Evolutionary conservation across 2,113 vertebrate species (phyloP).

Genomic region (Dunckerocampus dactyliophorus): DNA sequence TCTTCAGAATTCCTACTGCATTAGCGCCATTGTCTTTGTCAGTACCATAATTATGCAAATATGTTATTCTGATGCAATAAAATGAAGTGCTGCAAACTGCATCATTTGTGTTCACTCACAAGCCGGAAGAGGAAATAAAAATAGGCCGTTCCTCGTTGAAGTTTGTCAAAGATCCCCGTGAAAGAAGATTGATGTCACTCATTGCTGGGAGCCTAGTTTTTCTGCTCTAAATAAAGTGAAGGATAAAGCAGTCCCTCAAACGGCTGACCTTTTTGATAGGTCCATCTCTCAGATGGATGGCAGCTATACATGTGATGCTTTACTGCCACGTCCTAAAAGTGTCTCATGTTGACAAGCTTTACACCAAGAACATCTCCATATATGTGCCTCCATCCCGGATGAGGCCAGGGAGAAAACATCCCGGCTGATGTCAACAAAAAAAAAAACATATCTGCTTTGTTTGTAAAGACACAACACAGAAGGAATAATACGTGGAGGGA

Average conservation of each 20-base stretch:
- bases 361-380: constrained; percentile 39
- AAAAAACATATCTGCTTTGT: too few relatives aligned
- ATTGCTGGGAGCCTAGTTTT: constrained; percentile 51
- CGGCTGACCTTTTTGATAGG: constrained; percentile 65
- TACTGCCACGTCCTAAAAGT: constrained; percentile 63
- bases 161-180: constrained; percentile 49
- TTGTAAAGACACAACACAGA: too few relatives aligned
- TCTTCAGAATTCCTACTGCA: too few relatives aligned
- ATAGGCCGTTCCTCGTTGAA: constrained; percentile 15
- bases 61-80: neutral
- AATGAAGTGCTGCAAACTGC: neutral
- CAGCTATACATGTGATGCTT: constrained; percentile 47
- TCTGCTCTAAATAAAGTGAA: constrained; percentile 67
- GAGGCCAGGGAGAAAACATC: neutral
- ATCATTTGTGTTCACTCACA: neutral
- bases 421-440: neutral
- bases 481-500: too few relatives aligned
- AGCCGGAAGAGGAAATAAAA: constrained; percentile 29
- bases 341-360: constrained; percentile 59
- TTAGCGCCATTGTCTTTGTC: too few relatives aligned
- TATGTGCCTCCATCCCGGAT: neutral
- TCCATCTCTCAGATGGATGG: constrained; percentile 64
- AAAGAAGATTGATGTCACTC: constrained; percentile 54
- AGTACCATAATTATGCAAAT: neutral
- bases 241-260: constrained; percentile 65